phyloP scores from a whole-genome alignment of 2,797 vertebrate genomes.

The Falco novaeseelandiae region DNA sequence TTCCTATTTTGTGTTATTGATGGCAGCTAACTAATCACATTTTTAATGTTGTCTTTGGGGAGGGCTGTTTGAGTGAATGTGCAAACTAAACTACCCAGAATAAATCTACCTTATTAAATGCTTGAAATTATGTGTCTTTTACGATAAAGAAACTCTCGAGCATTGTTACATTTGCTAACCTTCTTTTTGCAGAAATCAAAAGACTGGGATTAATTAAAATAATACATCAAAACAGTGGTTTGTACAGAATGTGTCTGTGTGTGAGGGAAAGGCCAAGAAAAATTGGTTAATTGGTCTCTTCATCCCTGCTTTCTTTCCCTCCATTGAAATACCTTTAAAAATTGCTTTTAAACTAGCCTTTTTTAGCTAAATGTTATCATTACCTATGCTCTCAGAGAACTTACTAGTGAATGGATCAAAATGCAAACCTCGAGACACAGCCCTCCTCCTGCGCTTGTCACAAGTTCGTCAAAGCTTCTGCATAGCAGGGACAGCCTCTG shows the following conservation, averaged over 20 bases:
- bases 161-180: conserved; percentile 86
- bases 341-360: conserved; percentile 56
- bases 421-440: background rate
- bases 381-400: background rate
- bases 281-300: conserved; percentile 85
- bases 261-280: conserved; percentile 81
- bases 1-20: conserved; percentile 89
- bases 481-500: background rate
- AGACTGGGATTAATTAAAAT: conserved; percentile 87
- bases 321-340: conserved; percentile 69
- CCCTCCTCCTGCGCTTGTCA: background rate
- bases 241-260: conserved; percentile 74
- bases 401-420: background rate
- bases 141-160: conserved; percentile 85
- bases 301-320: conserved; percentile 71
- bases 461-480: background rate
- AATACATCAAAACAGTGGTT: conserved; percentile 84
- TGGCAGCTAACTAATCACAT: conserved; percentile 90
- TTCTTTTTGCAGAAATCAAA: conserved; percentile 83
- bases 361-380: conserved; percentile 48
- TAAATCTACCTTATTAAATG: conserved; percentile 90
- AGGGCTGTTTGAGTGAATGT: conserved; percentile 85
- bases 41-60: conserved; percentile 89
- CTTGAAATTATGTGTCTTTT: conserved; percentile 87
- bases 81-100: conserved; percentile 87